A percentile compares a stretch with the other conserved stretches of the same genome.
Evolutionary conservation across 2,113 vertebrate species (phyloP).

Genomic region (Lophotis ruficrista): DNA sequence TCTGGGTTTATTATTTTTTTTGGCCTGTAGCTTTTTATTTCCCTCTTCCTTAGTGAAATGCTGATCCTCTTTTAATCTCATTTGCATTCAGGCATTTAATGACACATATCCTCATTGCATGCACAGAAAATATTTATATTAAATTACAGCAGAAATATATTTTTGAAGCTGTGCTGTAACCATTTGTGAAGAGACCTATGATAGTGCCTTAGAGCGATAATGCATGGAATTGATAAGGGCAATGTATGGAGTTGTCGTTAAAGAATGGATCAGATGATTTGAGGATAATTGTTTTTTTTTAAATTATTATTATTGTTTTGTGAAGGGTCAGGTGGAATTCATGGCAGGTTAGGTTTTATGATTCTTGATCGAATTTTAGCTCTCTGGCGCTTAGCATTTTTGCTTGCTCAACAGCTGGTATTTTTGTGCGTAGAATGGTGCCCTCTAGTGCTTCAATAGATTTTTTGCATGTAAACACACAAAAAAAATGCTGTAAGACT

Average conservation of each 20-base stretch:
- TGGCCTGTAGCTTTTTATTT: background rate
- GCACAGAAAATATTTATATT: background rate
- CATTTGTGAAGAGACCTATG: background rate
- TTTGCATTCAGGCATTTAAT: background rate
- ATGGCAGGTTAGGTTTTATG: background rate
- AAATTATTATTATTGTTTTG: background rate
- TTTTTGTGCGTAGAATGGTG: constrained; percentile 8
- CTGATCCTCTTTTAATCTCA: background rate
- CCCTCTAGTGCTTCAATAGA: constrained; percentile 35
- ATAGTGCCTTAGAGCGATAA: background rate
- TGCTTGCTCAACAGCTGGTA: background rate
- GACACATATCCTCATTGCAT: background rate
- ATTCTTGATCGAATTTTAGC: background rate
- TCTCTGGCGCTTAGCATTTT: background rate
- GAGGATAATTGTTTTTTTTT: background rate
- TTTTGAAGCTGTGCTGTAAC: background rate
- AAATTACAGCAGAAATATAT: background rate
- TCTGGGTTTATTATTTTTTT: background rate
- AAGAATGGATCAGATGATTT: background rate
- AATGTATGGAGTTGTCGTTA: background rate
- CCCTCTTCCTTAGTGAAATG: background rate
- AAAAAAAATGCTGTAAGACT: background rate
- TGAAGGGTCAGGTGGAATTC: background rate
- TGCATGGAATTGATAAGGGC: background rate
- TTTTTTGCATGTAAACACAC: background rate